Percentiles rank a stretch among this genome's conserved stretches.
Conservation (phyloP, 92 coral and sea anemone species). For the Zoanthus sansibaricus region DNA sequence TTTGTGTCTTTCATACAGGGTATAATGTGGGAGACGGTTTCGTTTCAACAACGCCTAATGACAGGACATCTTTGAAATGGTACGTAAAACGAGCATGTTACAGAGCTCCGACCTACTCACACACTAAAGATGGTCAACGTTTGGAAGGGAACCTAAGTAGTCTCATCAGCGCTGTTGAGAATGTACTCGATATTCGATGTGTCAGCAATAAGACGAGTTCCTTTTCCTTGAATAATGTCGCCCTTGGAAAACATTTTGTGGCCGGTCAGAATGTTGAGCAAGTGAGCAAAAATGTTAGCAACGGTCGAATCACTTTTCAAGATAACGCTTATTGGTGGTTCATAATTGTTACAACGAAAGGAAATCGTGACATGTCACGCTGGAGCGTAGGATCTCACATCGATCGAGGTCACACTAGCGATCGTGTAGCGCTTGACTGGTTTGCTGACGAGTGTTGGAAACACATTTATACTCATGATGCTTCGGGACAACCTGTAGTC, state of each 20-base stretch:
- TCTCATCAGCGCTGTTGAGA: conserved; percentile 60
- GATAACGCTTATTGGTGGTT: conserved; percentile 81
- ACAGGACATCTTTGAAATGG: conserved; percentile 64
- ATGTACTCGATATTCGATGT: conserved; percentile 78
- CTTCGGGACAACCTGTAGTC: conserved; percentile 35
- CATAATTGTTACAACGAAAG: conserved; percentile 69
- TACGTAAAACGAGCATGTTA: conserved; percentile 59
- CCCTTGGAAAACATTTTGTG: neutral
- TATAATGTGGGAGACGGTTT: conserved; percentile 78
- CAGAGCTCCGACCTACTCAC: conserved; percentile 59
- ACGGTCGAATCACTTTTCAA: conserved; percentile 54
- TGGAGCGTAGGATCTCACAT: conserved; percentile 81
- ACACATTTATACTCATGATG: conserved; percentile 67
- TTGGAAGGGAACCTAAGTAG: conserved; percentile 58
- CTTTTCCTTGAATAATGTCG: conserved; percentile 29
- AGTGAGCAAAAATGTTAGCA: conserved; percentile 51
- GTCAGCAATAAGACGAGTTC: conserved; percentile 37
- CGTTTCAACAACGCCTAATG: conserved; percentile 51
- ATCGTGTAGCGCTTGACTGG: conserved; percentile 81
- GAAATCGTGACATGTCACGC: conserved; percentile 93
- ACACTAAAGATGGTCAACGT: conserved; percentile 58
- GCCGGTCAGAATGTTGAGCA: conserved; percentile 72
- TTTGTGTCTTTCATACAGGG: conserved; percentile 19
- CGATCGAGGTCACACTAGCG: conserved; percentile 82
- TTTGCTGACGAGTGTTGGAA: conserved; percentile 86